Evolutionary conservation across 2,888 invertebrate genomes (phyloP), one percentile per base, ranked within the genome.

Genomic region (Drosophila gaucha): DNA sequence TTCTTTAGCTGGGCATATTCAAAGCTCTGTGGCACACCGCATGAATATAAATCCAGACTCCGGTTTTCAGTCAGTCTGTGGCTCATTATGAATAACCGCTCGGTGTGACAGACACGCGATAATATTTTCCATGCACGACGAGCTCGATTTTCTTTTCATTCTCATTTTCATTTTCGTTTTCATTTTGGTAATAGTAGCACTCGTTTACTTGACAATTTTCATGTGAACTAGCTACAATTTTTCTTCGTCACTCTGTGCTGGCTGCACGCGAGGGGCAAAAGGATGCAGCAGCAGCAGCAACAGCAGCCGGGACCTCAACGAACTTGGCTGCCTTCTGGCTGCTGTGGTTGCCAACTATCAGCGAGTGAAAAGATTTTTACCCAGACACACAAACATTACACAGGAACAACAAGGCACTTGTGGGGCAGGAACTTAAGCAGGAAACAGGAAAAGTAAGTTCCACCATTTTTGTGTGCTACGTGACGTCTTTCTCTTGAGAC

Each of bases 401-500:
- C 41, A 66, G 52, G 54, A 68, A 46, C 76, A 80, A 80, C 82
- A 67, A 67, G 57, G 67, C 71, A 51, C 55, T 76, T 62, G 85
- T 56, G 51, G 60, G 68, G 75, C 83, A 78, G 84, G 86, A 88
- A 83, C 80, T 83, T 70, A 52, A 71, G 86, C 78, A 86, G 88
- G 88, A 85, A 86, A 88, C 88, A 74, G 84, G 84, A 85, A 86
- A 69, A 71, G 84, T 80, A 78, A 82, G 83, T 80, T 69, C 66
- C 86, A 80, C 80, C 78, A 77, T 74, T 62, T 70, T 79, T 64
- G 67, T 66, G 68, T 78, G 69, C 70, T 88, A 85, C 84, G 84
- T 85, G 84, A 85, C 84, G 86, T 85, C 84, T 88, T 88, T 85
- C 84, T 80, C 80, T 70, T 58, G 88, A 74, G 86, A 86, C 88